Conservation (phyloP, 2,113 vertebrate genomes). For the Poicephalus gulielmi region DNA sequence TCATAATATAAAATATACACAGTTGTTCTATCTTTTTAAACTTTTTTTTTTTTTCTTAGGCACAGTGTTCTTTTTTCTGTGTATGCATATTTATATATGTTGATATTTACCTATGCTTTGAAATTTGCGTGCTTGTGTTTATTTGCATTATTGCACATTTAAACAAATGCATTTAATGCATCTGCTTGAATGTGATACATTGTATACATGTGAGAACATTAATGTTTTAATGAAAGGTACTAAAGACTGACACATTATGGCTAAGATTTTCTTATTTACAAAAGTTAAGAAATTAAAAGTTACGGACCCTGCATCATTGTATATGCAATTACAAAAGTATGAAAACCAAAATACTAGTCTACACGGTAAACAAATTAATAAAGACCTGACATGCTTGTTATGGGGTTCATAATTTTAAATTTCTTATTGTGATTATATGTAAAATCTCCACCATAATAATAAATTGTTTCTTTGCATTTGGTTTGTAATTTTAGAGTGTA, state of each 20-base stretch:
- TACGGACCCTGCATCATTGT: not conserved
- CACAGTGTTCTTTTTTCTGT: conserved; percentile 50
- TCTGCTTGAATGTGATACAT: conserved; percentile 74
- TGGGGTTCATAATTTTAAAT: conserved; percentile 61
- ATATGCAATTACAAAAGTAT: not conserved
- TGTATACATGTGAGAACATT: conserved; percentile 44
- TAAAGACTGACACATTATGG: conserved; percentile 11
- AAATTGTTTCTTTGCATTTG: conserved; percentile 31
- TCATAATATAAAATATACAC: conserved; percentile 26
- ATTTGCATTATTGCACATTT: conserved; percentile 74
- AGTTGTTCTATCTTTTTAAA: conserved; percentile 40
- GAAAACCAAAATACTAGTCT: not conserved
- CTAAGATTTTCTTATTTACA: conserved; percentile 60
- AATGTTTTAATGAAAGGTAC: conserved; percentile 45
- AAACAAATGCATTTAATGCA: conserved; percentile 71
- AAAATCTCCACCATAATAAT: conserved; percentile 63
- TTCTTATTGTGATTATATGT: conserved; percentile 55
- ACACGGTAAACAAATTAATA: not conserved
- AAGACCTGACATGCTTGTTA: not conserved
- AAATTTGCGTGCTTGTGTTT: conserved; percentile 68
- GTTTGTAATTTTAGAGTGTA: conserved; percentile 48
- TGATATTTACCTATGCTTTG: conserved; percentile 61
- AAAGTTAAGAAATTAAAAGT: conserved; percentile 63
- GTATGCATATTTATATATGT: conserved; percentile 45
- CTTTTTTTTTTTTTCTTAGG: not conserved